Evolutionary conservation across 2,797 vertebrate genomes (phyloP).

Genomic region (Mergus octosetaceus): DNA sequence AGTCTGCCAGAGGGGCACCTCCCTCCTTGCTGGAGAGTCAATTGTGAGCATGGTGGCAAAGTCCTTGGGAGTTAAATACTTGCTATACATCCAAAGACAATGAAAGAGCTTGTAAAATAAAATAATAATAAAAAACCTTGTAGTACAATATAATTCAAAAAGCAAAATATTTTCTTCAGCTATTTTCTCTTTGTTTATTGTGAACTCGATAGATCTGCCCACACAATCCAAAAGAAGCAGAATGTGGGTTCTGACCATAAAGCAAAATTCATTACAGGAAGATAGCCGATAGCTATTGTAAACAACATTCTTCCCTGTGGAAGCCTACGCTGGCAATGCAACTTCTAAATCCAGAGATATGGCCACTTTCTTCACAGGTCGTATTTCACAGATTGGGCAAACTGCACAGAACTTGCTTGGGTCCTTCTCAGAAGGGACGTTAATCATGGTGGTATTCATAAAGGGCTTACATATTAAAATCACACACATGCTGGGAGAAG

Average conservation of each 20-base stretch:
- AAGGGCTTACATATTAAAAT: background rate
- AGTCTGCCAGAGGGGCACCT: background rate
- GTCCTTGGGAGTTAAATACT: background rate
- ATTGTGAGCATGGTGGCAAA: accelerated
- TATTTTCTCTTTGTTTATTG: background rate
- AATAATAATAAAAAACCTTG: background rate
- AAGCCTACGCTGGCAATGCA: background rate
- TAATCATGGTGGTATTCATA: background rate
- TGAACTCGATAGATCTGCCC: background rate
- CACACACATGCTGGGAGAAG: background rate
- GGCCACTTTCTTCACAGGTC: background rate
- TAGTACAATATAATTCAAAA: background rate
- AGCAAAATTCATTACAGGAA: background rate
- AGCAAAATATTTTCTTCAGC: background rate
- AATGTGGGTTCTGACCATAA: background rate
- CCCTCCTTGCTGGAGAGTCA: background rate
- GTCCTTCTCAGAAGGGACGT: background rate
- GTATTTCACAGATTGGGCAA: background rate
- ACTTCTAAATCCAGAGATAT: background rate
- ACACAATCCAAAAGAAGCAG: background rate
- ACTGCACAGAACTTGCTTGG: background rate
- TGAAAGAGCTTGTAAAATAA: background rate
- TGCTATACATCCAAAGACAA: background rate
- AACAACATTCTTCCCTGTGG: background rate
- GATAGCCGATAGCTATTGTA: background rate